Evolutionary conservation across 2,888 invertebrate species (phyloP).

Genomic region (Brachypterus glaber): DNA sequence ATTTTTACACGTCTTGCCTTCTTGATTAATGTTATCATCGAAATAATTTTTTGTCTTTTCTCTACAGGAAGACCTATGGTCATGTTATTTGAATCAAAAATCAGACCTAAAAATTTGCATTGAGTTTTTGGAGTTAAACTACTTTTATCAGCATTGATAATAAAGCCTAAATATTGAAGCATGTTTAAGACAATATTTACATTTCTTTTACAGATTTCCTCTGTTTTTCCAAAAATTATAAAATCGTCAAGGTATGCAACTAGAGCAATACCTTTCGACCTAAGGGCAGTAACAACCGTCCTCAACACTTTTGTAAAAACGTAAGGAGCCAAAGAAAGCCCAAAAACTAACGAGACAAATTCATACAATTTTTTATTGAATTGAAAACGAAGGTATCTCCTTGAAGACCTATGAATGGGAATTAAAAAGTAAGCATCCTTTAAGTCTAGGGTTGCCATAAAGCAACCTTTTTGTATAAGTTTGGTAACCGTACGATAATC

Average conservation of each 20-base stretch:
- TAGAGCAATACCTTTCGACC: slow-evolving; percentile 15
- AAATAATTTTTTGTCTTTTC: not conserved
- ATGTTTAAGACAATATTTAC: slow-evolving; percentile 4
- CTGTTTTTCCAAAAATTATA: slow-evolving; percentile 12
- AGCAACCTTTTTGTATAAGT: slow-evolving; percentile 15
- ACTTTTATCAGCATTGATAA: slow-evolving; percentile 18
- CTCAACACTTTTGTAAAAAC: slow-evolving; percentile 27
- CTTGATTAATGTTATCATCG: not conserved
- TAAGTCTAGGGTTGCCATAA: slow-evolving; percentile 13
- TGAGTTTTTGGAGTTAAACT: slow-evolving; percentile 9
- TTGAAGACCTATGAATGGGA: slow-evolving; percentile 15
- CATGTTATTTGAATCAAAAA: slow-evolving; percentile 13
- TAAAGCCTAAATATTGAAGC: slow-evolving; percentile 16
- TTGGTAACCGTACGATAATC: slow-evolving; percentile 20
- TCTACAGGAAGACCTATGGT: slow-evolving; percentile 7
- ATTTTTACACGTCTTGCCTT: not conserved
- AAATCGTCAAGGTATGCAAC: slow-evolving; percentile 20
- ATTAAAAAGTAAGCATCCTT: slow-evolving; percentile 22
- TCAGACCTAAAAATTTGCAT: slow-evolving; percentile 17
- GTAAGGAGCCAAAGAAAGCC: slow-evolving; percentile 22
- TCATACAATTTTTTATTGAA: slow-evolving; percentile 20
- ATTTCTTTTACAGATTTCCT: slow-evolving; percentile 9
- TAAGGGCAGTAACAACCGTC: slow-evolving; percentile 16
- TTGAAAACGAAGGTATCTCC: slow-evolving; percentile 22
- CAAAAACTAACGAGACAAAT: slow-evolving; percentile 25